Evolutionary conservation across 2,113 vertebrate genomes (phyloP), one percentile per base, ranked within the genome.

Genomic region (Oryzias melastigma): DNA sequence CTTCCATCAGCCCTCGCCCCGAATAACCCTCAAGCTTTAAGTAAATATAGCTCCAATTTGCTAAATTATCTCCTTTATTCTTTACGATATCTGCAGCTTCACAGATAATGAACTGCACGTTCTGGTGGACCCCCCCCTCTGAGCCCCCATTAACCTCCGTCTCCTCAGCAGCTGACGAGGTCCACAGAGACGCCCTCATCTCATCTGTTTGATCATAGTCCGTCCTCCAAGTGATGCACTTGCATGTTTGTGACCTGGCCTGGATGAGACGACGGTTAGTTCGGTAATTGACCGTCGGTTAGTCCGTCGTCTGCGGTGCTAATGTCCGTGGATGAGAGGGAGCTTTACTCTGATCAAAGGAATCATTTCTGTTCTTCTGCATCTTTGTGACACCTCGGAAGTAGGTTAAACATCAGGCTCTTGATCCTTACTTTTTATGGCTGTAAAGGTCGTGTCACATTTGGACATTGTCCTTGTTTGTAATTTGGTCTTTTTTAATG

Each of bases 261-360:
- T 75, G 64, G 54, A 68, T 60, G 68, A 82, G 58, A 68, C 75
- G 76, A 80, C 88, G 80, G 84, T 88, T 77, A 82, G 25, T 27
- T 22, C 22, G 53, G 58, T 85, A 90, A 89, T 82, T 83, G 78
- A 67, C 50, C 72, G 83, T 86, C 68, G 65, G 65, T 71, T 79
- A 65, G 8, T 35, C 35, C 12, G 35, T 8, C 10, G 10, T 35
- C 35, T 35, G 12, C 12, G 35, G 8, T 12, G 8, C 48, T 50
- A 42, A 58, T 62, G 41, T 65, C 29, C 72, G 22, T 58, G 35
- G 1, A 5, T 3, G 10, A 12, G 10, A 35, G 35, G 10, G 35
- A 35, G 35, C 8, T 2, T 35, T 7, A 7, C 27, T 29, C 27
- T 35, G 35, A 35, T 35, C 7, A 35, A 35, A 35, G 35, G 35